Evolutionary conservation across 2,888 invertebrate genomes (phyloP), one percentile per base, ranked within the genome.

Genomic region (Drepanosiphum platanoidis): DNA sequence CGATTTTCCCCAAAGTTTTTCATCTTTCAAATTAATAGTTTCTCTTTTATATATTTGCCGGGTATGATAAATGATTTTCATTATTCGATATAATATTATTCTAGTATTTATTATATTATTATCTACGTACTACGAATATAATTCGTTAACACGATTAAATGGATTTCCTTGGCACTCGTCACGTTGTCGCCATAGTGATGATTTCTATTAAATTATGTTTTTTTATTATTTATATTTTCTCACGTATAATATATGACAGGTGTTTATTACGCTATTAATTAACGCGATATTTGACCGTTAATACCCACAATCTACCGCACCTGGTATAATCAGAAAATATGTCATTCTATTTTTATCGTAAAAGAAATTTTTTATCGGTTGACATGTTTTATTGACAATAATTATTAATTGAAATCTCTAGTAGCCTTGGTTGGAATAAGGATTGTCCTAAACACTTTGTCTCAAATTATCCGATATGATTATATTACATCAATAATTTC

Each of bases 221-320:
- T n/a, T n/a, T n/a, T 36, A 30, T 36, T 70, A 32, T 79, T 79
- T 32, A 80, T 80, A 81, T 58, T 71, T 81, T 81, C 70, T 81
- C 70, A 58, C 58, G 46, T 70, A 70, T 39, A 68, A 15, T 58
- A 58, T 27, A 58, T 70, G 80, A 58, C 81, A 32, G 58, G 15
- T 70, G 52, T 58, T 46, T 66, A 46, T 58, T 70, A 36, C 8
- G 27, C 70, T 70, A 27, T 58, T 58, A 58, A 71, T 70, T 32
- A 68, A 46, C 46, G 34, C 18, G 46, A 46, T 46, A 68, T 79
- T 79, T 27, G 68, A 79, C 34, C 18, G 66, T 79, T 68, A 7
- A 36, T 61, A 27, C 32, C 32, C 42, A 70, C 52, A 13, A 32
- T 46, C 32, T 32, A 70, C 52, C 30, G 34, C 34, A 36, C 80